Base-by-base conservation (phyloP, 2,113 vertebrate species). In the Eidolon helvum region DNA sequence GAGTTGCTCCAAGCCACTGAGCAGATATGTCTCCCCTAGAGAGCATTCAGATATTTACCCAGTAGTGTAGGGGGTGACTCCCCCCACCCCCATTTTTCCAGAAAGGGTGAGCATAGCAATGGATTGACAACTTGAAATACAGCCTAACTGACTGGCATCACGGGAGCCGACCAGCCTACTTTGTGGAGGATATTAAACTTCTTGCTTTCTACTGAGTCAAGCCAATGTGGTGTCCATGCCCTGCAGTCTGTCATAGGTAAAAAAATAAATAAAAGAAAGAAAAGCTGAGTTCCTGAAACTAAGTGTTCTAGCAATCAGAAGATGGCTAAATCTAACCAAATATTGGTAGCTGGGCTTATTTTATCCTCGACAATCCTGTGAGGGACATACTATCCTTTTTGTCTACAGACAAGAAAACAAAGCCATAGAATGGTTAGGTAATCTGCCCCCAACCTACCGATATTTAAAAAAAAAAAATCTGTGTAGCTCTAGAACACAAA, bases 41-140 rank as follows among this genome's bases (percentile, higher is more conserved):
- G 30, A 96, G 48, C 77, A 80, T 66, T 61, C n/a, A 79, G 69
- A 90, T 72, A 55, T 35, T 88, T 95, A 71, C 68, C 77, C 69
- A 72, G 19, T 26, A 94, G 53, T 55, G 59, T 53, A 80, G 14
- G 38, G 74, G 12, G 38, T 94, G 71, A 91, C 24, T 57, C 43
- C 53, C 53, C 28, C 24, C 21, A 66, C 61, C 59, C 68, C 7
- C 50, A 24, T 83, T 91, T 90, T 75, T 55, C 33, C 75, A 68
- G 35, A 35, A 94, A 48, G 21, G 72, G 19, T 8, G 16, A 84
- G 33, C 24, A 26, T 30, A 86, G 40, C 15, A 91, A 43, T 72
- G 40, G 16, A 30, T 57, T 78, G 35, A 89, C 12, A 65, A 48
- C 77, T 82, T 57, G 33, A 87, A 84, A 77, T 12, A 24, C 28